Evolutionary conservation across 2,797 vertebrate species (phyloP), one percentile per base, ranked within the genome.

Genomic region (Chelonia mydas): DNA sequence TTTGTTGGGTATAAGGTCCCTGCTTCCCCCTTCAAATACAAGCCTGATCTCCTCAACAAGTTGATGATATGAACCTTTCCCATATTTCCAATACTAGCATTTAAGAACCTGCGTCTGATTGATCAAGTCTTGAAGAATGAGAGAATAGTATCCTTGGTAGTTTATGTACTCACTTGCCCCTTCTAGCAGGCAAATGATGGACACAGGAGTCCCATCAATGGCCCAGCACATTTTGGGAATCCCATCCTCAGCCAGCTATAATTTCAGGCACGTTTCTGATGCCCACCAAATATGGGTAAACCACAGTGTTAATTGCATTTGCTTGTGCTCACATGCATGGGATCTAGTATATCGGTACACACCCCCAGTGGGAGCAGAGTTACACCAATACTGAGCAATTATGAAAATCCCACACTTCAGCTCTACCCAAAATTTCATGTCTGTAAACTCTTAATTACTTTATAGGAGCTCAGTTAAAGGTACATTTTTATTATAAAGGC

Each of bases 301-400:
- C 23, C 23, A 10, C 54, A 25, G 10, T 27, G 54, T 27, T 55
- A 27, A 55, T 27, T 55, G 54, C 54, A 55, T n/a, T 65, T 7
- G 7, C 33, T 65, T 65, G 31, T n/a, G 33, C 65, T 21, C 65
- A 68, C 5, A 21, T 68, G 9, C 9, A 9, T n/a, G 7, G 15
- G 6, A 65, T 8, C 61, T 17, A 37, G 65, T n/a, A 68, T 19
- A 68, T 15, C 4, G 16, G 61, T 61, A 33, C 61, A n/a, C 61
- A 33, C 65, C 17, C 19, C n/a, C 19, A 23, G 21, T 11, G 8
- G 37, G 21, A 72, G 19, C 65, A 88, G 16, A 80, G 25, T 53
- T 4, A 77, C 28, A 45, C 2, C 37, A 23, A 3, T 1, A 25
- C 7, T 6, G 4, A 11, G 5, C 7, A 3, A 19, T 82, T 77